Base-by-base conservation (phyloP, 2,888 invertebrate species). In the Synanthedon formicaeformis region DNA sequence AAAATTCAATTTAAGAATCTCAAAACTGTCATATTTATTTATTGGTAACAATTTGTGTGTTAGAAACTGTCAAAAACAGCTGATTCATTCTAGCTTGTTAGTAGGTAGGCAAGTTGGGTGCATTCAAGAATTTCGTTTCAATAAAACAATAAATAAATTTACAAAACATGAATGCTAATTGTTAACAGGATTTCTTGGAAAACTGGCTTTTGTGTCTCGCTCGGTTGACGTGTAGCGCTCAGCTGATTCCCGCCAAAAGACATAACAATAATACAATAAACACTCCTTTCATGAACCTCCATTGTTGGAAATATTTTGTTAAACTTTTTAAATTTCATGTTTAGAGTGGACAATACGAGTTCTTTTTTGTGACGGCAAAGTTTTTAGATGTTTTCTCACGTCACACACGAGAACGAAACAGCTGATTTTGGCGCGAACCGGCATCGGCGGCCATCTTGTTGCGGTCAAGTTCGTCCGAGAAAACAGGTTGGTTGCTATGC, bases 371-470 rank as follows among this genome's bases (percentile, higher is more conserved):
- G 23, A 41, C 45, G 40, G 54, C 41, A 48, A 50, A 41, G 50
- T 53, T 48, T 55, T 45, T 34, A 34, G 8, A 12, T 13, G 49
- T 49, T 49, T 56, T 62, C 60, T 61, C 63, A 62, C 62, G 60
- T 58, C 60, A 60, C 61, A 61, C 61, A 58, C 56, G 51, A 8
- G 34, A 10, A 34, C 34, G n/a, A 41, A 61, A 60, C 68, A 69
- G 68, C 67, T 69, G 68, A 65, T 66, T 62, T 67, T 62, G 63
- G 66, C 67, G 67, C 56, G 64, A 55, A 55, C 45, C 34, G 34
- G 14, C 45, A 13, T 45, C 52, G 18, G 13, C 56, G 51, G 60
- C 65, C 65, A 63, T 63, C 27, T 63, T 63, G 58, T 16, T 51
- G 40, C 45, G 50, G 53, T 54, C 59, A 23, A 50, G 57, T 54